These are phyloP conservation scores for Leptinotarsa peninsularis DNA, from an alignment of 2,888 invertebrate genomes.

Conservation along the genomic window DNA sequence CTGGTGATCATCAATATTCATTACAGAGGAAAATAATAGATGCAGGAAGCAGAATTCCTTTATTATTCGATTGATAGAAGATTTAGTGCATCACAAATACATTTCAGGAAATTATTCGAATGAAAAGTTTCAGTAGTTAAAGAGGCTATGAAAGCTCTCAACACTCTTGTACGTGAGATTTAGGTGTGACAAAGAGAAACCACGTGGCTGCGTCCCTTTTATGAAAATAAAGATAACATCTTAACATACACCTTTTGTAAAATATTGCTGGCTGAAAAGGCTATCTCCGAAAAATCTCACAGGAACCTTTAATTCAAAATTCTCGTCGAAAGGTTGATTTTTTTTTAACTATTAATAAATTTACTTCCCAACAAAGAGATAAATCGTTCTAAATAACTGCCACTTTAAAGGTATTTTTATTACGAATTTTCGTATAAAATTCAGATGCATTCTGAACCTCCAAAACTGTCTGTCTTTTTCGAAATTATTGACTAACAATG, in stretches of 20 bases:
- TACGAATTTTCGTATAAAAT: too few relatives aligned
- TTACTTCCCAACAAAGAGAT: too few relatives aligned
- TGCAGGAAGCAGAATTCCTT: neutral
- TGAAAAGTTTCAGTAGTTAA: neutral
- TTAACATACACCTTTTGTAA: neutral
- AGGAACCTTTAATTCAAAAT: too few relatives aligned
- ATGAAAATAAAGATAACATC: constrained; percentile 23
- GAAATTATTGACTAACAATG: too few relatives aligned
- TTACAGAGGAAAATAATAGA: neutral
- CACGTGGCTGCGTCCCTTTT: constrained; percentile 21
- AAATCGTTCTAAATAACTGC: too few relatives aligned
- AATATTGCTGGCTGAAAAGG: neutral
- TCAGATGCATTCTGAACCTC: too few relatives aligned
- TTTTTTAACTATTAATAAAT: too few relatives aligned
- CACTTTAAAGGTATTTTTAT: too few relatives aligned
- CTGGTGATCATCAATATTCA: neutral
- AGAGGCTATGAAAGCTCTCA: neutral
- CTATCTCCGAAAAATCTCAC: neutral
- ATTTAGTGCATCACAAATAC: neutral
- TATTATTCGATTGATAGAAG: neutral
- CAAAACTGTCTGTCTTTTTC: too few relatives aligned
- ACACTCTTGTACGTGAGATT: neutral
- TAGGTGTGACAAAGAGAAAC: too few relatives aligned
- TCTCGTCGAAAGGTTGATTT: too few relatives aligned
- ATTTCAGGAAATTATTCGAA: neutral